Conservation (phyloP, 2,113 vertebrate species). For the Ptilonorhynchus violaceus region DNA sequence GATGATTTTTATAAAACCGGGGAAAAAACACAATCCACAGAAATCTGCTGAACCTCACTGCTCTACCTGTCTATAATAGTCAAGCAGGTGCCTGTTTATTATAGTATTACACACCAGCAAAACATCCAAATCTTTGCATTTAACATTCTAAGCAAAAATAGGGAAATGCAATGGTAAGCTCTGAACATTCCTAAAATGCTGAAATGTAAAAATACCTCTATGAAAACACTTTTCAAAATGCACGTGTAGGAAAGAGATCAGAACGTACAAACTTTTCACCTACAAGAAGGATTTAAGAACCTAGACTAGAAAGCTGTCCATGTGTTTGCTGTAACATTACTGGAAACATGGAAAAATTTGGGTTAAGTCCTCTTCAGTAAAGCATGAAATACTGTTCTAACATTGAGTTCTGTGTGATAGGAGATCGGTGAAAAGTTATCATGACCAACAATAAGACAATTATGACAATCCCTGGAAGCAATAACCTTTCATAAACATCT, state of each 20-base stretch:
- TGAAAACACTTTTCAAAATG: not conserved
- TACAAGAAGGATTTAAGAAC: not conserved
- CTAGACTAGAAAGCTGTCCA: not conserved
- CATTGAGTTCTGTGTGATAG: not conserved
- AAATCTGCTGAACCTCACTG: not conserved
- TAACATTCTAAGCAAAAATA: not conserved
- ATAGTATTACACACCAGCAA: not conserved
- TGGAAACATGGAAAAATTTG: not conserved
- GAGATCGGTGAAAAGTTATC: not conserved
- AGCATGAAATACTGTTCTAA: not conserved
- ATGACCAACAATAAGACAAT: not conserved
- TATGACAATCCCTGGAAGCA: not conserved
- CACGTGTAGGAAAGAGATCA: not conserved
- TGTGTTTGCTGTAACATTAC: not conserved
- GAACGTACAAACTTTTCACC: not conserved
- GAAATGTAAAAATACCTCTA: not conserved
- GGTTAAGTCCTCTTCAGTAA: not conserved
- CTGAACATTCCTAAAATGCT: not conserved
- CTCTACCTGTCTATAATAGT: not conserved
- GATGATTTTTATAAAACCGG: not conserved
- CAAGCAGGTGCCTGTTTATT: not conserved
- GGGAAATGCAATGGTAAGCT: not conserved
- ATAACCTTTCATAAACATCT: not conserved
- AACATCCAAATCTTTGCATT: rapidly evolving
- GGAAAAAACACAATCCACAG: not conserved